A percentile compares a stretch with the other conserved stretches of the same genome.
Evolutionary conservation across 2,113 vertebrate species (phyloP).

Genomic region (Todiramphus saurophagus): DNA sequence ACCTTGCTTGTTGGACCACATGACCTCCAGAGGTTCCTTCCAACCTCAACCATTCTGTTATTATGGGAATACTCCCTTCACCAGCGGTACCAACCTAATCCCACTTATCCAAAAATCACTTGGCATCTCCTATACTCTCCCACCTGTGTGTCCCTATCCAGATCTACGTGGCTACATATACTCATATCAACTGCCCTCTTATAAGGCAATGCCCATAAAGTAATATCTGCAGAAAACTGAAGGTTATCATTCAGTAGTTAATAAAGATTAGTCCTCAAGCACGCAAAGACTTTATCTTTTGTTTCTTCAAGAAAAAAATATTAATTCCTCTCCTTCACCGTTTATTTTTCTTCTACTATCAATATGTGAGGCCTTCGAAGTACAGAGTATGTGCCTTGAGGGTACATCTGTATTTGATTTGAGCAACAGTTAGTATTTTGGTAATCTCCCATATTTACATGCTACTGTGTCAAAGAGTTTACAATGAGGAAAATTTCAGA

Average conservation of each 20-base stretch:
- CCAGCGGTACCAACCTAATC: neutral
- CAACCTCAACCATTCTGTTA: neutral
- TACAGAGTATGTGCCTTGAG: neutral
- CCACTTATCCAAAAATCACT: neutral
- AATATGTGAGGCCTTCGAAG: neutral
- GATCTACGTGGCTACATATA: neutral
- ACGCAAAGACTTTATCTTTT: neutral
- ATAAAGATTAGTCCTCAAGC: neutral
- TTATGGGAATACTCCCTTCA: neutral
- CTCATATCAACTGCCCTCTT: neutral
- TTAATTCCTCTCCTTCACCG: neutral
- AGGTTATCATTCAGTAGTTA: neutral
- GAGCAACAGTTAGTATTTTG: neutral
- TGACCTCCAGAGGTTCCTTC: neutral
- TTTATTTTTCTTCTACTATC: neutral
- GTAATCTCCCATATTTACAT: neutral
- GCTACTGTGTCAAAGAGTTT: neutral
- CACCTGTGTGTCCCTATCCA: neutral
- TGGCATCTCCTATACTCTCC: neutral
- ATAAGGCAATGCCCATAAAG: neutral
- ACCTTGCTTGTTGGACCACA: neutral
- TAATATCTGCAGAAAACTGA: neutral
- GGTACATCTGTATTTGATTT: neutral
- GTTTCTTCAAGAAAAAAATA: neutral
- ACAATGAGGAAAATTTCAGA: neutral